These are phyloP conservation scores for Danionella cerebrum DNA, from an alignment of 2,113 vertebrate genomes.

Conservation along the genomic window DNA sequence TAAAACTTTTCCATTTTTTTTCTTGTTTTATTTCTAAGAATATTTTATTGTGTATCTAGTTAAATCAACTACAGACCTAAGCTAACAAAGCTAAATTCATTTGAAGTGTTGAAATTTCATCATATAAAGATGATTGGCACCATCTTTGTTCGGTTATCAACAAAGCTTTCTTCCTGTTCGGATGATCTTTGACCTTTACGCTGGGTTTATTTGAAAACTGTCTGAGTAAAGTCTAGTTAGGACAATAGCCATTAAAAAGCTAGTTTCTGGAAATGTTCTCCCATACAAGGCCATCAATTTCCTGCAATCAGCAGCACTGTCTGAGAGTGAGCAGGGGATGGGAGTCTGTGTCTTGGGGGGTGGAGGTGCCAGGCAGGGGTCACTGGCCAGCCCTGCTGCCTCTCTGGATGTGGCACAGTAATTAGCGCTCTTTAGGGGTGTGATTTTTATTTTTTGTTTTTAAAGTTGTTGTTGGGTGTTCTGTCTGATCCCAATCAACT, in stretches of 20 bases:
- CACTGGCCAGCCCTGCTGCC: constrained; percentile 15
- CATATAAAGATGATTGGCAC: not conserved
- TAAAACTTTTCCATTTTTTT: not conserved
- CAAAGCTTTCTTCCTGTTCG: not conserved
- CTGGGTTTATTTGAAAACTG: constrained; percentile 27
- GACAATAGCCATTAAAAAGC: constrained; percentile 46
- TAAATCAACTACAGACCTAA: not conserved
- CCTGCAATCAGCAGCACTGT: constrained; percentile 50
- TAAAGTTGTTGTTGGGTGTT: constrained; percentile 15
- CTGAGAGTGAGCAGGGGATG: constrained; percentile 19
- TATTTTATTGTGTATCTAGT: no score
- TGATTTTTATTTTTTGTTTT: no score
- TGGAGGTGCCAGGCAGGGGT: constrained; percentile 4
- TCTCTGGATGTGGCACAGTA: constrained; percentile 18
- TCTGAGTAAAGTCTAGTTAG: constrained; percentile 41
- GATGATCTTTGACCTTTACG: constrained; percentile 29
- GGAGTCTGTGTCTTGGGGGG: constrained; percentile 16
- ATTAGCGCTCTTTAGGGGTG: constrained; percentile 40
- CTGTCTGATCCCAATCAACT: constrained; percentile 41
- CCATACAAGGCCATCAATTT: constrained; percentile 48
- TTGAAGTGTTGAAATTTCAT: no score
- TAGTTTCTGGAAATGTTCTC: constrained; percentile 37
- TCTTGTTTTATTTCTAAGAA: not conserved
- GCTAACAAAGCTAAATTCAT: no score
- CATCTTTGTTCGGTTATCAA: not conserved